A percentile compares a stretch with the other conserved stretches of the same genome.
phyloP scores from a whole-genome alignment of 2,888 invertebrate genomes.

The Yponomeuta sedellus region DNA sequence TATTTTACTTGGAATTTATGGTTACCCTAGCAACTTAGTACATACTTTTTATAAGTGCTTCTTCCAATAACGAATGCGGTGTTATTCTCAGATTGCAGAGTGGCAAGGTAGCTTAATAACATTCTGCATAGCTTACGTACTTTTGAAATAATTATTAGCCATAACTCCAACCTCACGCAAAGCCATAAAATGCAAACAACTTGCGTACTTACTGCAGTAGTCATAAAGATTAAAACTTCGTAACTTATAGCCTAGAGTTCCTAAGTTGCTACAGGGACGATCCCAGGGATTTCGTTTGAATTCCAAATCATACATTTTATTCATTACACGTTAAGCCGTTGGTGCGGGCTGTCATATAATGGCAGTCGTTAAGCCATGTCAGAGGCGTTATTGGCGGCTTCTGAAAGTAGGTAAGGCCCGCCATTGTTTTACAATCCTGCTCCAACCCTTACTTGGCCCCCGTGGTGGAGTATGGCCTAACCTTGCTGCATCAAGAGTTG shows the following conservation, averaged over 20 bases:
- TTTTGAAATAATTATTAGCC: neutral
- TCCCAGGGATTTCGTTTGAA: neutral
- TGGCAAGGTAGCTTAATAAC: neutral
- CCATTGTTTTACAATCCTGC: too few species aligned
- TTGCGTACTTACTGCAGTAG: neutral
- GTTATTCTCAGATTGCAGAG: neutral
- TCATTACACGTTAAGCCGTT: too few species aligned
- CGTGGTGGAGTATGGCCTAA: too few species aligned
- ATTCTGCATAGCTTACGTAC: neutral
- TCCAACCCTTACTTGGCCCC: too few species aligned
- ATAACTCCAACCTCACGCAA: neutral
- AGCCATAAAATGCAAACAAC: neutral
- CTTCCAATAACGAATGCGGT: neutral
- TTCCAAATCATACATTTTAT: neutral
- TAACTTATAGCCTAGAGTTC: neutral
- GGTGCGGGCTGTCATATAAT: too few species aligned
- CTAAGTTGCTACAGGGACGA: neutral
- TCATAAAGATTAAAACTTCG: neutral
- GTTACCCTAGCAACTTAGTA: neutral
- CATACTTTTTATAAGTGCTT: neutral
- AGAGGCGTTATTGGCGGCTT: too few species aligned
- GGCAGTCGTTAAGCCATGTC: too few species aligned
- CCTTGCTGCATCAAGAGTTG: too few species aligned
- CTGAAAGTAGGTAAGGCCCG: too few species aligned
- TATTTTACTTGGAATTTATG: neutral